Conservation (phyloP, 2,888 invertebrate genomes). For the Trilocha varians region DNA sequence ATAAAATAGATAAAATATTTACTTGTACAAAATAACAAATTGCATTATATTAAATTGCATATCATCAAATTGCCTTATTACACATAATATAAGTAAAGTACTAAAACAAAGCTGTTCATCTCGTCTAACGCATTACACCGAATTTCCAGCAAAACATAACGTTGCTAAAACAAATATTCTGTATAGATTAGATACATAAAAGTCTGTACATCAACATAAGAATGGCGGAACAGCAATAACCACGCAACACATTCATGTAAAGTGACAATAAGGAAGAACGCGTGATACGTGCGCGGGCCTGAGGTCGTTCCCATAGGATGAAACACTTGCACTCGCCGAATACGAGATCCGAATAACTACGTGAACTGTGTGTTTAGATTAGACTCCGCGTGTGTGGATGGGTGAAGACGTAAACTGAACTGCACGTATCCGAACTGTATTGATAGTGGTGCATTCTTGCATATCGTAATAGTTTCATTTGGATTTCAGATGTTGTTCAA, state of each 20-base stretch:
- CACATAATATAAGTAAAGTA: too few relatives aligned
- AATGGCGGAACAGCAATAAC: conserved; percentile 1
- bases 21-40: not conserved
- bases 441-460: too few relatives aligned
- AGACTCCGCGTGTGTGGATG: conserved; percentile 1
- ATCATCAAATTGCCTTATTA: too few relatives aligned
- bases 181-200: not conserved
- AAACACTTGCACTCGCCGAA: conserved; percentile 11
- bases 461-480: too few relatives aligned
- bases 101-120: too few relatives aligned
- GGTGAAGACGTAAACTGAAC: too few relatives aligned
- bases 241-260: conserved; percentile 1
- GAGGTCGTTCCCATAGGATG: conserved; percentile 11
- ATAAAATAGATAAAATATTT: too few relatives aligned
- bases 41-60: not conserved
- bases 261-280: conserved; percentile 4
- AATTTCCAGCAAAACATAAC: too few relatives aligned
- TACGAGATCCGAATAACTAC: conserved; percentile 4
- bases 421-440: too few relatives aligned
- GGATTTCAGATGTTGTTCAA: too few relatives aligned
- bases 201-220: not conserved
- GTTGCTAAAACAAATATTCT: not conserved
- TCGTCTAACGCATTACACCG: too few relatives aligned
- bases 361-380: conserved; percentile 1
- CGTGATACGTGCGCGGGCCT: not conserved